Percentiles rank a stretch among this genome's conserved stretches.
phyloP scores from a whole-genome alignment of 2,113 vertebrate species.

The Sciurus niger region DNA sequence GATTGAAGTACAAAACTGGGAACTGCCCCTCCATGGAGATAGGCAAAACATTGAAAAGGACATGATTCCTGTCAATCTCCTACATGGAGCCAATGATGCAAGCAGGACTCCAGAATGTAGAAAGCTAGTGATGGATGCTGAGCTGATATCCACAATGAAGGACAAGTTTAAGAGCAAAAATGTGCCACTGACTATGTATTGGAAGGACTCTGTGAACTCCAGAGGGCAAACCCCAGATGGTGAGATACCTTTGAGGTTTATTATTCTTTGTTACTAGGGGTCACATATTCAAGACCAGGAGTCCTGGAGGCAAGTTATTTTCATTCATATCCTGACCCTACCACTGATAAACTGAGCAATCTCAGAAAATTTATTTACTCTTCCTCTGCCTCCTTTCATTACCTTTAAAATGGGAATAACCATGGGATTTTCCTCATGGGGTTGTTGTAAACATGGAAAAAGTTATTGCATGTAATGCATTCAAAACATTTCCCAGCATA shows the following conservation, averaged over 20 bases:
- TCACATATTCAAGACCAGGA: background rate
- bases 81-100: conserved; percentile 19
- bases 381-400: conserved; percentile 8
- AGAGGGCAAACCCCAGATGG: background rate
- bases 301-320: background rate
- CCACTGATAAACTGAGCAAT: background rate
- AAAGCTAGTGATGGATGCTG: background rate
- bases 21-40: background rate
- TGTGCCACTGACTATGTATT: background rate
- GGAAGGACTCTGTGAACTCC: background rate
- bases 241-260: background rate
- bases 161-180: background rate
- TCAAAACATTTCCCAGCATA: background rate
- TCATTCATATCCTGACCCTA: background rate
- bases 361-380: background rate
- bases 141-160: background rate
- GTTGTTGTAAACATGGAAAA: conserved; percentile 41
- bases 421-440: background rate
- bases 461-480: background rate
- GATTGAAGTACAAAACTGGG: background rate
- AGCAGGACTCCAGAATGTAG: background rate
- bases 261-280: background rate
- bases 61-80: background rate
- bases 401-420: conserved; percentile 68
- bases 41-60: background rate